Conservation (phyloP, 2,888 invertebrate species). For the Sphinx pinastri region DNA sequence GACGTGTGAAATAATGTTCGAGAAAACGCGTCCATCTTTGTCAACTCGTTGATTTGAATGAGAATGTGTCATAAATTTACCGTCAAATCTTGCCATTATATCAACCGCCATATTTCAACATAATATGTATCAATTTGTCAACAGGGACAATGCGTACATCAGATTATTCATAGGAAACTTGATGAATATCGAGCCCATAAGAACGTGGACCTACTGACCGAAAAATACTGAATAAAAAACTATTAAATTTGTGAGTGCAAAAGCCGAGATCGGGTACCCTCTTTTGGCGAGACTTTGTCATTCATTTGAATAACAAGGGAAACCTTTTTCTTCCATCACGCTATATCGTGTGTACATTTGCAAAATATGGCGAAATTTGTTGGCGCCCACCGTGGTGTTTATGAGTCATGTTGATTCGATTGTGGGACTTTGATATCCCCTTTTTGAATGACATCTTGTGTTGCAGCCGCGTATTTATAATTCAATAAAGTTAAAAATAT, state of each 20-base stretch:
- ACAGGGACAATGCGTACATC: conserved; percentile 1
- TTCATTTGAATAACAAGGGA: conserved; percentile 77
- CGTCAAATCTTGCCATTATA: too few species aligned
- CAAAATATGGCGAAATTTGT: conserved; percentile 39
- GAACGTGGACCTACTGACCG: conserved; percentile 38
- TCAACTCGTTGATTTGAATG: too few species aligned
- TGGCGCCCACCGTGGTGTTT: conserved; percentile 32
- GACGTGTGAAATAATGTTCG: too few species aligned
- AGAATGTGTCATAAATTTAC: too few species aligned
- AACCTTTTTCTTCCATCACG: conserved; percentile 61
- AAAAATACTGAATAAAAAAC: conserved; percentile 54
- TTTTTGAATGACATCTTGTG: not conserved
- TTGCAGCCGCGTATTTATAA: too few species aligned
- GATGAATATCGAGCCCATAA: conserved; percentile 19
- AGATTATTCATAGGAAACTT: conserved; percentile 3
- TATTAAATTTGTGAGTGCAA: conserved; percentile 55
- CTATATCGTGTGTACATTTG: conserved; percentile 32
- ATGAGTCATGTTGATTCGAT: conserved; percentile 35
- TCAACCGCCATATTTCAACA: not conserved
- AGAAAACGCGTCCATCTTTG: too few species aligned
- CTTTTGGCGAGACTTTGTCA: conserved; percentile 62
- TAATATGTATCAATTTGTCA: conserved; percentile 8
- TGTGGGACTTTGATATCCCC: conserved; percentile 28
- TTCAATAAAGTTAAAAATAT: too few species aligned
- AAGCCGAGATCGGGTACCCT: conserved; percentile 55